phyloP scores from a whole-genome alignment of 2,797 vertebrate genomes.

The Coregonus ussuriensis region DNA sequence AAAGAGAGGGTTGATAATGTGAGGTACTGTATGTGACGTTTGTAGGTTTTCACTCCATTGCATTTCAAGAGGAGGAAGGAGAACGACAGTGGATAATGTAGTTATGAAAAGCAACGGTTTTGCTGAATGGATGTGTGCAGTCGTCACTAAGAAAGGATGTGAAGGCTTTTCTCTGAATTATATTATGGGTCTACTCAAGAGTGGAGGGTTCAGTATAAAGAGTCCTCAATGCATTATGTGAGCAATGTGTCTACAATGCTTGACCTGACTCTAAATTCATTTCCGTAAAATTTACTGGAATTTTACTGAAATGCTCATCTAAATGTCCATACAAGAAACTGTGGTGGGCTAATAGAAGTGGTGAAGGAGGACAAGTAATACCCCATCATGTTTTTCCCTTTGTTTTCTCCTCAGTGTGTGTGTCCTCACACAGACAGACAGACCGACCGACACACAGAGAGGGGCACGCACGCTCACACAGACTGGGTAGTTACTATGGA shows the following conservation, averaged over 20 bases:
- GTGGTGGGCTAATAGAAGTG: slow-evolving; percentile 19
- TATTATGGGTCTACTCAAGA: background rate
- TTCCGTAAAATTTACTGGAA: too few relatives aligned
- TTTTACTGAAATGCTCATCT: background rate
- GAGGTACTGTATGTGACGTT: slow-evolving; percentile 13
- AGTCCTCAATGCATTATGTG: too few relatives aligned
- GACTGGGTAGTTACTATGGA: slow-evolving; percentile 8
- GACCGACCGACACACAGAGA: too few relatives aligned
- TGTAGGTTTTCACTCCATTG: background rate
- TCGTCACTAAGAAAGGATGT: slow-evolving; percentile 28
- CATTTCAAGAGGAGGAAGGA: background rate
- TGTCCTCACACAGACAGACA: too few relatives aligned
- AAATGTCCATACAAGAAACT: slow-evolving; percentile 43
- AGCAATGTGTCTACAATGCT: too few relatives aligned
- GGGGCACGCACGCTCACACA: too few relatives aligned
- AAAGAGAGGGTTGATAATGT: background rate
- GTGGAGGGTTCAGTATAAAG: too few relatives aligned
- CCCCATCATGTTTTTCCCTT: too few relatives aligned
- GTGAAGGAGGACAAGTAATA: slow-evolving; percentile 46
- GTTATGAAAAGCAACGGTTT: slow-evolving; percentile 41
- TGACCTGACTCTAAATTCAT: too few relatives aligned
- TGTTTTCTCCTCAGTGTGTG: too few relatives aligned
- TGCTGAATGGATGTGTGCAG: slow-evolving; percentile 17
- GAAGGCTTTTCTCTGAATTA: background rate
- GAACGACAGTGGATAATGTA: slow-evolving; percentile 41